Percentiles rank a stretch among this genome's conserved stretches.
phyloP scores from a whole-genome alignment of 1,140 invertebrate genomes.

The Sitobion miscanthi region DNA sequence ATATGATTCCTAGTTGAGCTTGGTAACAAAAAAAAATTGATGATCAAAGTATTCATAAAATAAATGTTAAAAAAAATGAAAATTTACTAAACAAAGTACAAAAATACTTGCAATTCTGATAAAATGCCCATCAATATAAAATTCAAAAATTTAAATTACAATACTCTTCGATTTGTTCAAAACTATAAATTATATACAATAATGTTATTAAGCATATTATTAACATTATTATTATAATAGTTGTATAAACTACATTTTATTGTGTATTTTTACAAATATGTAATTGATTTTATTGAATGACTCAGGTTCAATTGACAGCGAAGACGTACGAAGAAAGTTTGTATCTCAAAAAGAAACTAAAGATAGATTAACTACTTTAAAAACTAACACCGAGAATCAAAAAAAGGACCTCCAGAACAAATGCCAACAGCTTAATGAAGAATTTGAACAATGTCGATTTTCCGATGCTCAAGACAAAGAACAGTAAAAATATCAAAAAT shows the following conservation, averaged over 20 bases:
- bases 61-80: not conserved
- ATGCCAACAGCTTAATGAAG: slow-evolving; percentile 63
- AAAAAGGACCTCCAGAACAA: slow-evolving; percentile 69
- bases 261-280: not conserved
- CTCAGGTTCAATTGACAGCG: slow-evolving; percentile 73
- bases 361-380: slow-evolving; percentile 71
- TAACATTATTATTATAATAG: not conserved
- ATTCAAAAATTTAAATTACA: not conserved
- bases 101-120: not conserved
- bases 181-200: not conserved
- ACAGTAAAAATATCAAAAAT: slow-evolving; percentile 11
- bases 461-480: slow-evolving; percentile 55
- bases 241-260: no score
- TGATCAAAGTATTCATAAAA: not conserved
- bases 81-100: not conserved
- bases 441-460: slow-evolving; percentile 60
- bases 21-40: not conserved
- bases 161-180: not conserved
- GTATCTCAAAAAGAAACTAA: slow-evolving; percentile 74
- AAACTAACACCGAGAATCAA: slow-evolving; percentile 73
- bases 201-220: not conserved
- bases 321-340: slow-evolving; percentile 77
- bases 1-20: not conserved
- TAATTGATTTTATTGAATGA: not conserved
- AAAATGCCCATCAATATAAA: not conserved